A percentile compares a stretch with the other conserved stretches of the same genome.
These are phyloP conservation scores for Mamestra configurata DNA, from an alignment of 1,140 invertebrate genomes.

Conservation along the genomic window DNA sequence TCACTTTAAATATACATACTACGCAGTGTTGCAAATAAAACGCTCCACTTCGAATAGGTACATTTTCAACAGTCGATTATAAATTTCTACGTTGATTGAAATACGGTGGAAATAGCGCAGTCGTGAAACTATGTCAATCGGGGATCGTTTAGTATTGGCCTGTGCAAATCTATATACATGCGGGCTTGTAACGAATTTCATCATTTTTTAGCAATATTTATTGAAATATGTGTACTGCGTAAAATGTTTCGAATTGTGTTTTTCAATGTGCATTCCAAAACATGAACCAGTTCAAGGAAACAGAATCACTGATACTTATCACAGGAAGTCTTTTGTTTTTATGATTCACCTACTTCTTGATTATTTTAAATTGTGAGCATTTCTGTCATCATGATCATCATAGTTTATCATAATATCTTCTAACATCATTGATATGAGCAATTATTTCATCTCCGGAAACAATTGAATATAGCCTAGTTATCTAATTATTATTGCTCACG, in stretches of 20 bases:
- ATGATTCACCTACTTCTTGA: too few species aligned
- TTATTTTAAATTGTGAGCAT: too few species aligned
- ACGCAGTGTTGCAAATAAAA: background rate
- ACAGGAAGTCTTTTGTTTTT: too few species aligned
- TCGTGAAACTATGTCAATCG: conserved; percentile 42
- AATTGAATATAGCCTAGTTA: conserved; percentile 31
- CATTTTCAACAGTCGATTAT: conserved; percentile 32
- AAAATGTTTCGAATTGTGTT: background rate
- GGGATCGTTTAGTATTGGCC: conserved; percentile 32
- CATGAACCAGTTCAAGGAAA: too few species aligned
- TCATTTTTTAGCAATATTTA: conserved; percentile 14
- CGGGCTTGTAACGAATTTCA: conserved; percentile 27
- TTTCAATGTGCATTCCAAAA: background rate
- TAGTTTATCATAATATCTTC: too few species aligned
- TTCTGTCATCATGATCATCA: too few species aligned
- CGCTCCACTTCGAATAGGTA: background rate
- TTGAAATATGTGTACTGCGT: background rate
- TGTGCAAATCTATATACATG: conserved; percentile 26
- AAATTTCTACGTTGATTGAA: conserved; percentile 30
- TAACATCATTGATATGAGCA: background rate
- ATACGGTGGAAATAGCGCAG: conserved; percentile 20
- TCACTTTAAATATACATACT: background rate
- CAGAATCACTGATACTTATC: too few species aligned
- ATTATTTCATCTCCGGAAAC: conserved; percentile 12
- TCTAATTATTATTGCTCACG: conserved; percentile 34